These are phyloP conservation scores for Schizopygopsis malacanthus DNA, from an alignment of 2,797 vertebrate species.

Conservation along the genomic window DNA sequence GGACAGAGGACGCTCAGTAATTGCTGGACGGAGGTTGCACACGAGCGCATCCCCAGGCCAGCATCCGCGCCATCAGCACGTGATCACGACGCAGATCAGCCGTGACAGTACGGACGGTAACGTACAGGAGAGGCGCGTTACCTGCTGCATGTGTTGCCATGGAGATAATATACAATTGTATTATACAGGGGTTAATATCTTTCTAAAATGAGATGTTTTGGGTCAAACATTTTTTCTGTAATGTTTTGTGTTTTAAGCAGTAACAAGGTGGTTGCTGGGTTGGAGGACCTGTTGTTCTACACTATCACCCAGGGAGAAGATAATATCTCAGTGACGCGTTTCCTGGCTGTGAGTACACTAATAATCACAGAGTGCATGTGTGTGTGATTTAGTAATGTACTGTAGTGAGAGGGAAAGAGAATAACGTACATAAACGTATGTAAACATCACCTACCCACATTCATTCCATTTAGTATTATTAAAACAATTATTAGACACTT, in stretches of 20 bases:
- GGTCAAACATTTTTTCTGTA: not conserved
- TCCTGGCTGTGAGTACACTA: conserved; percentile 81
- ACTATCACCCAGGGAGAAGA: conserved; percentile 89
- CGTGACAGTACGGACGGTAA: no score
- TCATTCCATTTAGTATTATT: not conserved
- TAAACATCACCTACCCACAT: not conserved
- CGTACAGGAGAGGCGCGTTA: conserved; percentile 58
- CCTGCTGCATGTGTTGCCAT: not conserved
- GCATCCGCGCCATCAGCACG: conserved; percentile 67
- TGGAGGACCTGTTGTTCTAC: conserved; percentile 90
- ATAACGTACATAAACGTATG: not conserved
- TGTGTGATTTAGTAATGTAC: not conserved
- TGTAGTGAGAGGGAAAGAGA: not conserved
- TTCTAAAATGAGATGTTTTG: not conserved
- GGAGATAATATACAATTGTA: not conserved
- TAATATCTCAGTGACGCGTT: conserved; percentile 83
- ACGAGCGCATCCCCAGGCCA: conserved; percentile 68
- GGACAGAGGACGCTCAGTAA: conserved; percentile 66
- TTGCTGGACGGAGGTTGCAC: conserved; percentile 61
- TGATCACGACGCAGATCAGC: no score
- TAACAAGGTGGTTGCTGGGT: conserved; percentile 74
- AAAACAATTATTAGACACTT: not conserved
- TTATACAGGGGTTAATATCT: not conserved
- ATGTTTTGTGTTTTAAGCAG: conserved; percentile 58
- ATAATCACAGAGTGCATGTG: not conserved